These are phyloP conservation scores for Cordilura impudica DNA, from an alignment of 2,888 invertebrate genomes.

Conservation along the genomic window DNA sequence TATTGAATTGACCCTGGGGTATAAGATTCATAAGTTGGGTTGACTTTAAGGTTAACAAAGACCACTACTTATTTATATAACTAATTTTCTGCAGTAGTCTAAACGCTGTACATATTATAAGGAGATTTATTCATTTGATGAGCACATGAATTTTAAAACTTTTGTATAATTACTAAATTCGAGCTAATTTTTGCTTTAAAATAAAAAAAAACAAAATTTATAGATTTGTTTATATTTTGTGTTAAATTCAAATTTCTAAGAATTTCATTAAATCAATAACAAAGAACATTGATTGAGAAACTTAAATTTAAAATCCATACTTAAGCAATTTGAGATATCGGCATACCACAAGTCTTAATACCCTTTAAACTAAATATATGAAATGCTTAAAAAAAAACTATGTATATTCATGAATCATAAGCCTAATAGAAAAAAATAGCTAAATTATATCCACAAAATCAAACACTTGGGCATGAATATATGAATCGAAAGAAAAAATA, in stretches of 20 bases:
- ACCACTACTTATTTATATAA: too few relatives aligned
- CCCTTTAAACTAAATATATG: slow-evolving; percentile 40
- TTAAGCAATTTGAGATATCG: not conserved
- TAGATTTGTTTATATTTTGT: not conserved
- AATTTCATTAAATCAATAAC: not conserved
- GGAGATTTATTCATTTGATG: too few relatives aligned
- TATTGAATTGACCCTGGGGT: too few relatives aligned
- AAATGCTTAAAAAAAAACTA: slow-evolving; percentile 39
- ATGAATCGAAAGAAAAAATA: not conserved
- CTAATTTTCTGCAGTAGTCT: too few relatives aligned
- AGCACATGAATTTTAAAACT: too few relatives aligned
- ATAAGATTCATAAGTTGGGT: too few relatives aligned
- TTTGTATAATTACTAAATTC: too few relatives aligned
- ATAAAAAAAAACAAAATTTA: too few relatives aligned
- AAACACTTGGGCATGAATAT: slow-evolving; percentile 52
- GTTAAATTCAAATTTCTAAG: not conserved
- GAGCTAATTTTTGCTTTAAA: too few relatives aligned
- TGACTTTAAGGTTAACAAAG: too few relatives aligned
- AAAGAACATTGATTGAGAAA: not conserved
- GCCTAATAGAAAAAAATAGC: slow-evolving; percentile 43
- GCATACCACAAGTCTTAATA: too few relatives aligned
- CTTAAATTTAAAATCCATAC: not conserved
- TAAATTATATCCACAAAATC: slow-evolving; percentile 39
- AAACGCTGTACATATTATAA: too few relatives aligned
- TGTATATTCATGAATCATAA: slow-evolving; percentile 54